Base-by-base conservation (phyloP, 1,140 invertebrate species). In the Hormaphis cornu region DNA sequence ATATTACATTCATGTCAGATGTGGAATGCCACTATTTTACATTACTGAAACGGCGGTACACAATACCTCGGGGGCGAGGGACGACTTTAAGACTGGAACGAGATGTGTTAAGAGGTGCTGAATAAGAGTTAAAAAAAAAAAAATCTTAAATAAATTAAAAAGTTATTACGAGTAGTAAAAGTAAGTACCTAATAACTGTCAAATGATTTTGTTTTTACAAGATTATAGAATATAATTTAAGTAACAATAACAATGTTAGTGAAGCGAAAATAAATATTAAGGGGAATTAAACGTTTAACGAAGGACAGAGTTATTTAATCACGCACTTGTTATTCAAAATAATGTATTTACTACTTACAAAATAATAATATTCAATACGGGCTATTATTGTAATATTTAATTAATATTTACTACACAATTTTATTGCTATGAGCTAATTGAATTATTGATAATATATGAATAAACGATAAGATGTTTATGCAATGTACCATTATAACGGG, bases 231-330 rank as follows among this genome's bases (percentile, higher is more conserved):
- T 30, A 30, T 14, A 20, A 54, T 35, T 5, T 12, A 33, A 52
- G 26, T 50, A 52, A 52, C 28, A 52, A 52, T 52, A 52, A 52
- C 28, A 52, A 52, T 37, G 20, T 58, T 58, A 58, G 54, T 58
- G 24, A 40, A 58, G 33, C 46, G 44, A 33, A 56, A 53, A 53
- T 28, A n/a, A 9, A 58, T 58, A 40, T 58, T 24, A 24, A 35
- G 28, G 28, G 16, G 12, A 16, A 50, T 20, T 56, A 33, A 20
- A 3, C 12, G 14, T 56, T 35, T 35, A 2, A 2, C 12, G 28
- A 53, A 28, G 9, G n/a, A 30, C 22, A 4, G 22, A 35, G 28
- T 33, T 33, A n/a, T n/a, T n/a, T n/a, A n/a, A n/a, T n/a, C n/a
- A n/a, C n/a, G n/a, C n/a, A n/a, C n/a, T n/a, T n/a, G n/a, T n/a